These are phyloP conservation scores for Xenopus petersii DNA, from an alignment of 2,797 vertebrate genomes.

Conservation along the genomic window DNA sequence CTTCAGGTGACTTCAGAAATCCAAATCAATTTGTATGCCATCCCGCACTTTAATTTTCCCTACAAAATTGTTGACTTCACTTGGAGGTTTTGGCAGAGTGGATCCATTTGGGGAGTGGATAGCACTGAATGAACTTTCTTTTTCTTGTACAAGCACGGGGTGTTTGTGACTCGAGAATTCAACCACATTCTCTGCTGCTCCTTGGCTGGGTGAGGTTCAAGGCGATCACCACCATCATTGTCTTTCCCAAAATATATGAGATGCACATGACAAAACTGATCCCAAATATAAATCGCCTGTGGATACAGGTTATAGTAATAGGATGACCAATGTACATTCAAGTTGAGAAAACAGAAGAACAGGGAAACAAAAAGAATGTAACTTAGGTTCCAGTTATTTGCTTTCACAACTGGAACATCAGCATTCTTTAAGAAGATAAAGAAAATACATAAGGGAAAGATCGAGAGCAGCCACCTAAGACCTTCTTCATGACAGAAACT, in stretches of 20 bases:
- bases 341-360: background rate
- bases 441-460: background rate
- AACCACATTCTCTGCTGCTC: constrained; percentile 17
- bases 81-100: too few relatives aligned
- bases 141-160: background rate
- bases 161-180: background rate
- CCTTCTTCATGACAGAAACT: background rate
- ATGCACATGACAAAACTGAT: constrained; percentile 62
- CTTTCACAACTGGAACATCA: constrained; percentile 4
- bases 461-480: background rate
- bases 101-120: too few relatives aligned
- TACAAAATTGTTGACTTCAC: too few relatives aligned
- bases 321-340: constrained; percentile 3
- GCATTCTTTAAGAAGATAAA: constrained; percentile 1
- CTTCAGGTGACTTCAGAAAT: too few relatives aligned
- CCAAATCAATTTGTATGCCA: too few relatives aligned
- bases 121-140: too few relatives aligned
- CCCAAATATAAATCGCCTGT: constrained; percentile 59
- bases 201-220: constrained; percentile 20
- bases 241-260: constrained; percentile 60
- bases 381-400: constrained; percentile 4
- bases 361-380: background rate
- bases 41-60: too few relatives aligned
- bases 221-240: constrained; percentile 57
- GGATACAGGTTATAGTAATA: constrained; percentile 51